Base-by-base conservation (phyloP, 2,113 vertebrate species). In the Malurus cyaneus region DNA sequence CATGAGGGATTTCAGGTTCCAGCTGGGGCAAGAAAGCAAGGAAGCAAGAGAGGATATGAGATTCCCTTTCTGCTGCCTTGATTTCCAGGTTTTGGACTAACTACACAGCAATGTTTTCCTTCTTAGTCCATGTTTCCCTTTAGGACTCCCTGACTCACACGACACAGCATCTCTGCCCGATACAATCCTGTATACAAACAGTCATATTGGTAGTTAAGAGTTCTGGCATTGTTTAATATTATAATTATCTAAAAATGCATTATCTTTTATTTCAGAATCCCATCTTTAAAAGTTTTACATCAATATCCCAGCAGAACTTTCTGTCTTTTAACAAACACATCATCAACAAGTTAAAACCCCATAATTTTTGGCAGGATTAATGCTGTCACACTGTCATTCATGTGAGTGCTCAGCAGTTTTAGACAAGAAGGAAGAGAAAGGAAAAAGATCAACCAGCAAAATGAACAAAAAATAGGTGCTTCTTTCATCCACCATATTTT, bases 321-420 rank as follows among this genome's bases (percentile, higher is more conserved):
- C 10, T 54, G 29, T 31, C n/a, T 54, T 80, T 80, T 42, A 70
- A 52, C 6, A 8, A 57, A 57, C 14, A 41, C 16, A 14, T 2
- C 23, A 8, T 6, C 4, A 32, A 56, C 31, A 11, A 47, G 5
- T 39, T 32, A 46, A 60, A 84, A 62, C 0, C 0, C 1, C 9
- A 17, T 7, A 4, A 24, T 44, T 67, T 79, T 76, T 21, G 2
- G 9, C 78, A 87, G 13, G 16, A 11, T 6, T 69, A 17, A 50
- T 69, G 6, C 8, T 39, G 26, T n/a, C n/a, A 32, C 15, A 46
- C 11, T 60, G 36, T 16, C 61, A 61, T 14, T 44, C 28, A 54
- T 1, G 0, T 71, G 6, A 70, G 9, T 60, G 4, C 19, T 93
- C 49, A 42, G 9, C 8, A 53, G 18, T 86, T 77, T 69, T 34